phyloP scores from a whole-genome alignment of 2,888 invertebrate genomes.

The Neoscelio sp. region DNA sequence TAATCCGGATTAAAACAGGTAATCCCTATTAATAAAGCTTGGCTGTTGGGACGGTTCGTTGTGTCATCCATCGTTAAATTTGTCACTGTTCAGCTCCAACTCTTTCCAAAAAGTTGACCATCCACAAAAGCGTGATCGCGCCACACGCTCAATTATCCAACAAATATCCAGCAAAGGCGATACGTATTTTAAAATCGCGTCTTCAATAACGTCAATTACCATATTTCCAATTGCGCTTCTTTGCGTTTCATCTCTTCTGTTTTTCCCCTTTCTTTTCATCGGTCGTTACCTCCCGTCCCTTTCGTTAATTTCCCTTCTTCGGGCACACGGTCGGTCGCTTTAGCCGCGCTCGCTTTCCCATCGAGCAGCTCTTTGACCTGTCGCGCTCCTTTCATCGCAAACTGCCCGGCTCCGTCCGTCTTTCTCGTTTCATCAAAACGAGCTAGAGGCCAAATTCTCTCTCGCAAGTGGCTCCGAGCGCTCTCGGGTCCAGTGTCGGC shows the following conservation, averaged over 20 bases:
- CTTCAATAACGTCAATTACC: slow-evolving; percentile 64
- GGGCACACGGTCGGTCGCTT: slow-evolving; percentile 22
- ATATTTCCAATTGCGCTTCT: slow-evolving; percentile 48
- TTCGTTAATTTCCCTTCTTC: slow-evolving; percentile 59
- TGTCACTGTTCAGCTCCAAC: too few relatives aligned
- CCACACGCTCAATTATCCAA: slow-evolving; percentile 43
- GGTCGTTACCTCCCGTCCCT: slow-evolving; percentile 51
- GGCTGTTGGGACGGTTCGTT: too few relatives aligned
- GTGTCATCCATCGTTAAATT: too few relatives aligned
- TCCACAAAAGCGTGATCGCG: slow-evolving; percentile 14
- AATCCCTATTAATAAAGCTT: too few relatives aligned
- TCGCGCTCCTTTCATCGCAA: slow-evolving; percentile 1
- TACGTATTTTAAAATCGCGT: slow-evolving; percentile 49
- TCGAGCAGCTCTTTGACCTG: slow-evolving; percentile 61
- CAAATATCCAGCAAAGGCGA: slow-evolving; percentile 60
- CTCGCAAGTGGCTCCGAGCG: slow-evolving; percentile 57
- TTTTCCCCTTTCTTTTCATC: slow-evolving; percentile 40
- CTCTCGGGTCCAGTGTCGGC: slow-evolving; percentile 60
- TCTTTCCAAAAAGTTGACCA: too few relatives aligned
- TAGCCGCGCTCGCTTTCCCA: slow-evolving; percentile 45
- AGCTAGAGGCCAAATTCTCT: not conserved
- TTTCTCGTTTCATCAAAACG: slow-evolving; percentile 21
- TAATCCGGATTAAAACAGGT: too few relatives aligned
- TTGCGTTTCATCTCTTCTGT: slow-evolving; percentile 43
- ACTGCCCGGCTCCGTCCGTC: slow-evolving; percentile 1